phyloP scores from a whole-genome alignment of 2,113 vertebrate species.

The Phycodurus eques region DNA sequence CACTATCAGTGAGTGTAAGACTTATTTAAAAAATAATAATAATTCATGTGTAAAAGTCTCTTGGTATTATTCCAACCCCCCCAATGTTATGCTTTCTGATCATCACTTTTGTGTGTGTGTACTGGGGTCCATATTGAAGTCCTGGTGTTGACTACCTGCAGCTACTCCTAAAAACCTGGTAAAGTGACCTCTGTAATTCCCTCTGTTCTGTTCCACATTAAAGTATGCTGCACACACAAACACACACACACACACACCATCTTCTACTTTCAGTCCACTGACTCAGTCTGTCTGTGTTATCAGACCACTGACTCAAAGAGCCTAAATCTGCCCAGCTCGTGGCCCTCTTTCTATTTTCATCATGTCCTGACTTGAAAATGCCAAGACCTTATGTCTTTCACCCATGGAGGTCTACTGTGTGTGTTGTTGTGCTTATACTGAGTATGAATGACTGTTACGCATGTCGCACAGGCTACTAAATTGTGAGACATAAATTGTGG shows the following conservation, averaged over 20 bases:
- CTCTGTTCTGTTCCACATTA: constrained; percentile 24
- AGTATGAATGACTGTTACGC: too few species aligned
- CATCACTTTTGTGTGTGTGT: background rate
- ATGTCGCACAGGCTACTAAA: too few species aligned
- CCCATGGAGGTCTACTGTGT: constrained; percentile 27
- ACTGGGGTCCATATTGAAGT: constrained; percentile 18
- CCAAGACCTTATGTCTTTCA: constrained; percentile 53
- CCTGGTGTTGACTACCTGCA: constrained; percentile 47
- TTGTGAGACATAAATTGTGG: too few species aligned
- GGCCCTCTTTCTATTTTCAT: constrained; percentile 62
- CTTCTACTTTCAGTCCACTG: constrained; percentile 54
- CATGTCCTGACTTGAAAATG: constrained; percentile 55
- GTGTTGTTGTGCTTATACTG: constrained; percentile 14
- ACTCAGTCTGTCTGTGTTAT: constrained; percentile 60
- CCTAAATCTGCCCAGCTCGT: constrained; percentile 57
- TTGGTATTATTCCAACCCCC: too few species aligned
- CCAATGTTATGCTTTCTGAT: background rate
- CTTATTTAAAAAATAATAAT: too few species aligned
- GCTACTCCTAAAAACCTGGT: constrained; percentile 32
- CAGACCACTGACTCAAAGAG: constrained; percentile 61
- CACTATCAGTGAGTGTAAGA: too few species aligned
- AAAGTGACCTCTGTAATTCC: constrained; percentile 40
- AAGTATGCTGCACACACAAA: constrained; percentile 7
- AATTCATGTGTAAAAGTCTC: too few species aligned
- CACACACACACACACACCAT: constrained; percentile 12